Evolutionary conservation across 37 sponge, comb jelly and placozoan genomes (phyloP), one percentile per base, ranked within the genome.

Genomic region (Dysidea cf. avara): DNA sequence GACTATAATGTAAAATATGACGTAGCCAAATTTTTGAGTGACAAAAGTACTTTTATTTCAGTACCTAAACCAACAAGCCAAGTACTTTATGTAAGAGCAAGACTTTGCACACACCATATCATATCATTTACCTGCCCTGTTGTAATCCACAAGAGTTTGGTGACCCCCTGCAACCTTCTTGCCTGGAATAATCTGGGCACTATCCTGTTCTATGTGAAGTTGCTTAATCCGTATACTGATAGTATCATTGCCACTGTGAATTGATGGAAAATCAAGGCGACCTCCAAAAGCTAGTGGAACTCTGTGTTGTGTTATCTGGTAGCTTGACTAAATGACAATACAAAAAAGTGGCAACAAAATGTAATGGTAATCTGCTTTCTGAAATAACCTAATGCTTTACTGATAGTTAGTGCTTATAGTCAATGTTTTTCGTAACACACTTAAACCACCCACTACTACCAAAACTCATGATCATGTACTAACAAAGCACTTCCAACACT

Each of bases 161-260:
- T 46, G 21, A 2, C 34, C 58, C 6, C 49, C 62, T 34, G 20
- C 30, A 14, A 46, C 60, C n/a, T 48, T 69, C 26, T 35, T 21
- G 2, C 75, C 68, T 37, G 66, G 35, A 22, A 56, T 13, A 2
- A 39, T 75, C 62, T 62, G 46, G 7, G 72, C 88, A 71, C 88
- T 87, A 60, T 87, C 88, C 16, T 87, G 88, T 55, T 87, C 88
- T 55, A 87, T 28, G 28, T 87, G 88, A 5, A 87, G 30, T 38
- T 76, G 77, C 39, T 60, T 35, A 29, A 83, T 72, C 46, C 46
- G 6, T 37, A 25, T 5, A 77, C 78, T 36, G 5, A 33, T 31
- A 2, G 61, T 17, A 21, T 47, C 39, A 14, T 50, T 21, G n/a
- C 20, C 26, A 6, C 3, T 18, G 7, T 6, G 0, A 13, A 53